Evolutionary conservation across 2,113 vertebrate species (phyloP).

Genomic region (Petrocephalus microphthalmus): DNA sequence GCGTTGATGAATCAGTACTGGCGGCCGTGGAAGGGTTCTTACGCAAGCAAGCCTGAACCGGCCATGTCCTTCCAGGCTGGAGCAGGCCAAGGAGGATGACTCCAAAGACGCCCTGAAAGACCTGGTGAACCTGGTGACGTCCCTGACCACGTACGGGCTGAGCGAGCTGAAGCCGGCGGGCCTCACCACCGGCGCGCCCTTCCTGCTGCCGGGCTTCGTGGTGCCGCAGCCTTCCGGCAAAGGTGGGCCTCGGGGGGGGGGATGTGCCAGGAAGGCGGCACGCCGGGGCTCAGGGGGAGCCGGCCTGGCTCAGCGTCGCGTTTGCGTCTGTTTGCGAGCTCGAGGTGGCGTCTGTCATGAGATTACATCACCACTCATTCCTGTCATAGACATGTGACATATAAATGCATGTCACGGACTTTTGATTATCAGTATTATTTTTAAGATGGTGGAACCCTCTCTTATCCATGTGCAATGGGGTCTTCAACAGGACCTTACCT

Average conservation of each 20-base stretch:
- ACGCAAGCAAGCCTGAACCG: too few species aligned
- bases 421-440: background rate
- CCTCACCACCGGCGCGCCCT: slow-evolving; percentile 88
- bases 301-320: background rate
- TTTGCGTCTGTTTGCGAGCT: background rate
- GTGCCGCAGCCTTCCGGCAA: slow-evolving; percentile 90
- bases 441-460: background rate
- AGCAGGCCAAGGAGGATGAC: slow-evolving; percentile 92
- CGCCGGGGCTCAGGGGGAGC: background rate
- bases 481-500: background rate
- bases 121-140: slow-evolving; percentile 90
- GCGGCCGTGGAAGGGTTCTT: background rate
- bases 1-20: background rate
- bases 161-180: slow-evolving; percentile 87
- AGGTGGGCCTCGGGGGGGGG: slow-evolving; percentile 67
- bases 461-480: background rate
- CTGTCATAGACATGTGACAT: background rate
- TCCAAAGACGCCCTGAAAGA: slow-evolving; percentile 93
- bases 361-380: too few species aligned
- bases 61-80: slow-evolving; percentile 66
- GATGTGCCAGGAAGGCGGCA: background rate
- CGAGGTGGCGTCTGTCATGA: background rate
- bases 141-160: slow-evolving; percentile 86
- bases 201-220: slow-evolving; percentile 87
- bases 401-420: background rate